Conservation (phyloP, 1,140 invertebrate species). For the Lasaia peninsularis region DNA sequence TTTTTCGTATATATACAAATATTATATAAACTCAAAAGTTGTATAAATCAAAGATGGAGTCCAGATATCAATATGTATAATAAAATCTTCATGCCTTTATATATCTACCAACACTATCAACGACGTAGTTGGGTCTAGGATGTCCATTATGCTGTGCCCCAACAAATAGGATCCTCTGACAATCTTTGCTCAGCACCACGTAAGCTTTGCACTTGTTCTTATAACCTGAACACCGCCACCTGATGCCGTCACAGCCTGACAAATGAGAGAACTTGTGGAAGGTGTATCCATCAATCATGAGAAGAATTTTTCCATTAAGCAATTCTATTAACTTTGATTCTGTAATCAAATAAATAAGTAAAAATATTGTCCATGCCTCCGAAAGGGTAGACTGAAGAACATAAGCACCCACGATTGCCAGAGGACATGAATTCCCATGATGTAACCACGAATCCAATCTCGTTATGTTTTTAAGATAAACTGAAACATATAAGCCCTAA, state of each 20-base stretch:
- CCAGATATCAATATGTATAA: too few relatives aligned
- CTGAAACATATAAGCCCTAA: too few relatives aligned
- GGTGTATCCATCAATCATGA: constrained; percentile 35
- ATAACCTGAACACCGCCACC: constrained; percentile 34
- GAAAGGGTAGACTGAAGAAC: too few relatives aligned
- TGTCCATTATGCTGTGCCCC: neutral
- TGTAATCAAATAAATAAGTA: constrained; percentile 22
- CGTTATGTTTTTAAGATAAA: too few relatives aligned
- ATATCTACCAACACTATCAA: neutral
- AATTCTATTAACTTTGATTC: constrained; percentile 27
- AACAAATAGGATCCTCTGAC: neutral
- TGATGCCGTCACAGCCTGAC: constrained; percentile 6
- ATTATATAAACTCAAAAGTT: too few relatives aligned
- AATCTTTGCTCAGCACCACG: constrained; percentile 27
- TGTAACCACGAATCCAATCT: too few relatives aligned
- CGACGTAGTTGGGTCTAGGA: neutral
- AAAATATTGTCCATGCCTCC: too few relatives aligned
- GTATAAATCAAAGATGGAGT: too few relatives aligned
- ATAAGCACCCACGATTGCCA: too few relatives aligned
- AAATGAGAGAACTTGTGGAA: constrained; percentile 29
- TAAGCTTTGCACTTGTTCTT: constrained; percentile 35
- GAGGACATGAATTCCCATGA: too few relatives aligned
- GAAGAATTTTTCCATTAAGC: constrained; percentile 21
- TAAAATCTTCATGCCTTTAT: too few relatives aligned
- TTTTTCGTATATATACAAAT: too few relatives aligned